Percentiles rank a stretch among this genome's conserved stretches.
Conservation (phyloP, 2,888 invertebrate species). For the Epistrophe grossulariae region DNA sequence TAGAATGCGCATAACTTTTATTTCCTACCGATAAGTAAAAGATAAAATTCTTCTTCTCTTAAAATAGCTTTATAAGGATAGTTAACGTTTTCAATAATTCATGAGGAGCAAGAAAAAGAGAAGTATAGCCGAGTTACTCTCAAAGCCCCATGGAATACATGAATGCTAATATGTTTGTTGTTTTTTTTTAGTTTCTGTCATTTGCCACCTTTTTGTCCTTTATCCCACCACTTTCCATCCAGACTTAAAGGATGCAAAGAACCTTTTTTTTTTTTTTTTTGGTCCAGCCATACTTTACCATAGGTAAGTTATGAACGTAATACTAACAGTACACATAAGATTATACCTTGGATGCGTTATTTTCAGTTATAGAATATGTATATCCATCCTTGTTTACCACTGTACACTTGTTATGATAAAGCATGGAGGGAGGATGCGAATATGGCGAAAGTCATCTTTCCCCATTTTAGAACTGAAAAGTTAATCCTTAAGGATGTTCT, state of each 20-base stretch:
- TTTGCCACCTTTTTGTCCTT: constrained; percentile 18
- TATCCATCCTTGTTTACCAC: constrained; percentile 50
- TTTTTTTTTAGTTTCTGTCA: constrained; percentile 18
- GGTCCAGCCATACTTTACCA: constrained; percentile 15
- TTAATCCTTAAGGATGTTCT: constrained; percentile 58
- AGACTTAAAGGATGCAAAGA: constrained; percentile 37
- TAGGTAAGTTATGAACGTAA: constrained; percentile 61
- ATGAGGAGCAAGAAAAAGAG: constrained; percentile 52
- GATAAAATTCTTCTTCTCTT: background rate
- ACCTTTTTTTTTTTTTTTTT: background rate
- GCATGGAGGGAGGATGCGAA: constrained; percentile 28
- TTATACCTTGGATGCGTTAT: constrained; percentile 59
- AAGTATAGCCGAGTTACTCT: constrained; percentile 54
- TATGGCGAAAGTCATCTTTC: constrained; percentile 37
- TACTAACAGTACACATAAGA: constrained; percentile 59
- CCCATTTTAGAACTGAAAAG: constrained; percentile 43
- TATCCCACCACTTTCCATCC: background rate
- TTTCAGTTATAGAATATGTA: constrained; percentile 30
- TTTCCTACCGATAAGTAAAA: background rate
- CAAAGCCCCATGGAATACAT: constrained; percentile 70
- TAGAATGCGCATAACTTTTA: constrained; percentile 7
- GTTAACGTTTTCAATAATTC: constrained; percentile 73
- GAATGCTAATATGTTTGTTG: constrained; percentile 65
- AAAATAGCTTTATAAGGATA: constrained; percentile 49
- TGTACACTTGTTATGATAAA: constrained; percentile 62